Conservation (phyloP, 2,888 invertebrate genomes). For the Caprella mutica region DNA sequence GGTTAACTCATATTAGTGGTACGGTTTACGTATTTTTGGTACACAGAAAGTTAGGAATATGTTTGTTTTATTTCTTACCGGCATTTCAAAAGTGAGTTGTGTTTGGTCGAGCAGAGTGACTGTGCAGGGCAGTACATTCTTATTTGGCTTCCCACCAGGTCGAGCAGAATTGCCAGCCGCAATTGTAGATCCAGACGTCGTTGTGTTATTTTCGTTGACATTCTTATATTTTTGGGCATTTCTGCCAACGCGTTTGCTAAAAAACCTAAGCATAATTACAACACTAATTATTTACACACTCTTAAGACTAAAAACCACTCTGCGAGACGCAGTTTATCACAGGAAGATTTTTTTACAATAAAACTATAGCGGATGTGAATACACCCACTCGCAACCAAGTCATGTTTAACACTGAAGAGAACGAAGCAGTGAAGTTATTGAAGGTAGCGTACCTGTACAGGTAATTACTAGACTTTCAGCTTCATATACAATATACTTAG, state of each 20-base stretch:
- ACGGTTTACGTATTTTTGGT: too few species aligned
- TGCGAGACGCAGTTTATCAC: slow-evolving; percentile 8
- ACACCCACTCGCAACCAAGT: slow-evolving; percentile 6
- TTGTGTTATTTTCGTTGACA: slow-evolving; percentile 13
- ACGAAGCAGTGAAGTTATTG: too few species aligned
- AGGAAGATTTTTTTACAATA: slow-evolving; percentile 8
- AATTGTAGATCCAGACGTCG: background rate
- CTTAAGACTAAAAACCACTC: slow-evolving; percentile 3
- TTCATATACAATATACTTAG: too few species aligned
- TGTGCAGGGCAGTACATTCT: slow-evolving; percentile 28
- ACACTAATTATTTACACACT: background rate
- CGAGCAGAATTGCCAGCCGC: slow-evolving; percentile 1
- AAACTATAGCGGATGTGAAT: background rate
- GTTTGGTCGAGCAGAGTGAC: slow-evolving; percentile 27
- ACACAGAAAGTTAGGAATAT: too few species aligned
- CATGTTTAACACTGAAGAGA: slow-evolving; percentile 18
- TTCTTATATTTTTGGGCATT: slow-evolving; percentile 28
- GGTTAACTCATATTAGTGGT: too few species aligned
- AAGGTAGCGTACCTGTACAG: too few species aligned
- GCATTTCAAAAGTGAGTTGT: slow-evolving; percentile 24
- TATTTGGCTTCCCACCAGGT: slow-evolving; percentile 11
- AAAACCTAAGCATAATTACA: slow-evolving; percentile 23
- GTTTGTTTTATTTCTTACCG: slow-evolving; percentile 23
- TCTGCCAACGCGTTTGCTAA: slow-evolving; percentile 26
- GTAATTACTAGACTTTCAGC: too few species aligned